Percentiles rank a stretch among this genome's conserved stretches.
Evolutionary conservation across 2,113 vertebrate species (phyloP).

Genomic region (Nerophis lumbriciformis): DNA sequence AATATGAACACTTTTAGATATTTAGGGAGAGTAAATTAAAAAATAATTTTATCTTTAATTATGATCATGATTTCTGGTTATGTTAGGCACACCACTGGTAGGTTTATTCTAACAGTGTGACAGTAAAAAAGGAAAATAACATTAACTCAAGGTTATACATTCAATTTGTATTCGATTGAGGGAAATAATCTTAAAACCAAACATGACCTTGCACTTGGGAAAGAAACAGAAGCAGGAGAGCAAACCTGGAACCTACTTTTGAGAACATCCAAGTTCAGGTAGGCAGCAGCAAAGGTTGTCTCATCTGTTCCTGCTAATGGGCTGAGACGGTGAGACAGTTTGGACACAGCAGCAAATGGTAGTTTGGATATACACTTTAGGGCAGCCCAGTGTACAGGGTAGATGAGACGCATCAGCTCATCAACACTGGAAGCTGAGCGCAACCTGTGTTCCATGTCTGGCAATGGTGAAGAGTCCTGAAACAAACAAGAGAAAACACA

Average conservation of each 20-base stretch:
- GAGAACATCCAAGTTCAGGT: constrained; percentile 84
- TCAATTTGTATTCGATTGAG: too few species aligned
- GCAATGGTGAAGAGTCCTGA: constrained; percentile 75
- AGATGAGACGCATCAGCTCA: constrained; percentile 91
- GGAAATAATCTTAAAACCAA: too few species aligned
- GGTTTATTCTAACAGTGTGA: too few species aligned
- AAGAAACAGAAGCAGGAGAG: neutral
- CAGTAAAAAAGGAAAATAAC: too few species aligned
- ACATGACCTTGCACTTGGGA: too few species aligned
- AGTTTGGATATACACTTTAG: constrained; percentile 87
- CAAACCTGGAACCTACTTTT: constrained; percentile 81
- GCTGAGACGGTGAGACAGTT: constrained; percentile 18
- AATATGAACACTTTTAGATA: too few species aligned
- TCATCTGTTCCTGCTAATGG: constrained; percentile 60
- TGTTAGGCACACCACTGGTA: too few species aligned
- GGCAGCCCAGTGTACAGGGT: constrained; percentile 89
- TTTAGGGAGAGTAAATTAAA: too few species aligned
- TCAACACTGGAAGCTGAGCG: constrained; percentile 90
- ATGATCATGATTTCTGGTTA: too few species aligned
- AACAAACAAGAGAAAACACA: constrained; percentile 21
- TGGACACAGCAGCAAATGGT: constrained; percentile 51
- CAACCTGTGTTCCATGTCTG: constrained; percentile 85
- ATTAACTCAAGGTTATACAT: too few species aligned
- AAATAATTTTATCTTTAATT: too few species aligned
- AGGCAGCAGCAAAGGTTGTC: constrained; percentile 84